Percentiles rank a stretch among this genome's conserved stretches.
Evolutionary conservation across 2,888 invertebrate genomes (phyloP).

Genomic region (Norana najaformis): DNA sequence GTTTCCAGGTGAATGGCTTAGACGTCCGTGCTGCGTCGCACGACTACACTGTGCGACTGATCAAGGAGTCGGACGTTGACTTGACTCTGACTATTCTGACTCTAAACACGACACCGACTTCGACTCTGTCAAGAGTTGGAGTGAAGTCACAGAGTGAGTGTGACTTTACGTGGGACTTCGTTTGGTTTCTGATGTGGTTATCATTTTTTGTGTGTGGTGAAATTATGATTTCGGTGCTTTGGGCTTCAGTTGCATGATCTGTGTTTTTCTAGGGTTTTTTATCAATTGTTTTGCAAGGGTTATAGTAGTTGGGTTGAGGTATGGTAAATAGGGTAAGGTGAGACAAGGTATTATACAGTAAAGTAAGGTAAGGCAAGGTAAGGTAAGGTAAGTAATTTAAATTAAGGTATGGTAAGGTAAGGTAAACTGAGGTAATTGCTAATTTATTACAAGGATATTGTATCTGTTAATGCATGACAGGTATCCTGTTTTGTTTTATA

Average conservation of each 20-base stretch:
- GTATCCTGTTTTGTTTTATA: not conserved
- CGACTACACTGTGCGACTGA: constrained; percentile 94
- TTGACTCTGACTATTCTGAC: constrained; percentile 91
- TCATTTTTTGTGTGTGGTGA: not conserved
- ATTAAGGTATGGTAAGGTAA: not conserved
- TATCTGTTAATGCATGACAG: not conserved
- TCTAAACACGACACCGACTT: not conserved
- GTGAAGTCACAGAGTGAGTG: constrained; percentile 5
- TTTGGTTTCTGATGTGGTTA: not conserved
- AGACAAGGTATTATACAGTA: not conserved
- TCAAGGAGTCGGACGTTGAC: constrained; percentile 87
- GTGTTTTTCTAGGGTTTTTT: not conserved
- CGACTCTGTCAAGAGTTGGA: not conserved
- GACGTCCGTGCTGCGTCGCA: constrained; percentile 94
- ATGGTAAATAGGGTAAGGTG: not conserved
- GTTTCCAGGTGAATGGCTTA: constrained; percentile 83
- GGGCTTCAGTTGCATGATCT: constrained; percentile 5
- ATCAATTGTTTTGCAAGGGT: not conserved
- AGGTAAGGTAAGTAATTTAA: not conserved
- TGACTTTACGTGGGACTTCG: not conserved
- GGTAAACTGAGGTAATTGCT: not conserved
- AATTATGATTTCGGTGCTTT: not conserved
- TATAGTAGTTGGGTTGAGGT: not conserved
- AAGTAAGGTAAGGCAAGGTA: not conserved
- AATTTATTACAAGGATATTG: not conserved